Evolutionary conservation across 1,140 invertebrate species (phyloP), one percentile per base, ranked within the genome.

Genomic region (Ditylenchus dipsaci): DNA sequence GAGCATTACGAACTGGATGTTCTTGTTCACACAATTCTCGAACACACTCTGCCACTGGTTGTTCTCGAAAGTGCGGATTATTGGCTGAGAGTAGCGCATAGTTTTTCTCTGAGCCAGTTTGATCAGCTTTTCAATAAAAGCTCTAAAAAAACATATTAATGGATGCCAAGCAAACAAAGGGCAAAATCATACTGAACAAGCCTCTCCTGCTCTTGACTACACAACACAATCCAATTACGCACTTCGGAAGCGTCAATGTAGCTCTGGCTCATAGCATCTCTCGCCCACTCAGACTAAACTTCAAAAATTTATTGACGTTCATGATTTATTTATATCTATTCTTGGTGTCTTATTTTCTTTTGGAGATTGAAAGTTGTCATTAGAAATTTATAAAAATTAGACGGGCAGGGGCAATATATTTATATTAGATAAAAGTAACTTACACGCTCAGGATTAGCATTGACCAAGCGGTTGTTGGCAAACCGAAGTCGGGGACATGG

Each of bases 391-490:
- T n/a, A n/a, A n/a, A n/a, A n/a, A n/a, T n/a, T n/a, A n/a, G n/a
- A n/a, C n/a, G n/a, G n/a, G n/a, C n/a, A n/a, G n/a, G n/a, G n/a
- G n/a, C n/a, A n/a, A n/a, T n/a, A n/a, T n/a, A n/a, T 13, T 45
- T 45, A 45, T 45, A 45, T 45, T 13, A 13, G n/a, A 11, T 45
- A 13, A 45, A 13, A 13, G 11, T n/a, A 45, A 11, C 19, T 56
- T 19, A 69, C 69, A 17, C 42, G 26, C 15, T 71, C 70, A 8
- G 69, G 71, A 49, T 26, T 38, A 1, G 69, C 68, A 13, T 74
- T 73, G 0, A 71, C 43, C n/a, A 71, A 65, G 43, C 73, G 68
- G 38, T 71, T 73, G 27, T 72, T 73, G 15, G 53, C 69, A 26
- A 45, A 72, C 27, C 67, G 70, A 60, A 71, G 73, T 30, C 71